Percentiles rank a stretch among this genome's conserved stretches.
Conservation (phyloP, 37 sponge, comb jelly and placozoan species). For the Hormiphora californensis region DNA sequence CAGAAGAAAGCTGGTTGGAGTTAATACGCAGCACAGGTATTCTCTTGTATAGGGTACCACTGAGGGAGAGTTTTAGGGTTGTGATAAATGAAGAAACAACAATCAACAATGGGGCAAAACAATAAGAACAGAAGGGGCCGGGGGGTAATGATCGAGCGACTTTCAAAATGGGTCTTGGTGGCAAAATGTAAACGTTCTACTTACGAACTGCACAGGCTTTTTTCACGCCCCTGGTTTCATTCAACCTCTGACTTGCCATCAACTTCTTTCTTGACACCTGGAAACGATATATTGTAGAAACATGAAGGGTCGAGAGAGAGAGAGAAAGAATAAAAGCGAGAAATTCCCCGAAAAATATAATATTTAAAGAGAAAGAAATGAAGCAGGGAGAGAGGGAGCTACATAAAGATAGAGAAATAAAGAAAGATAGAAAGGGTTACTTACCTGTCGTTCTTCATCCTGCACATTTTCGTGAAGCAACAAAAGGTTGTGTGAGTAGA, state of each 20-base stretch:
- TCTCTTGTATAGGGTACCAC: slow-evolving; percentile 22
- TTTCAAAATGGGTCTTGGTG: background rate
- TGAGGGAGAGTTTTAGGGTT: background rate
- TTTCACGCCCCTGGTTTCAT: slow-evolving; percentile 40
- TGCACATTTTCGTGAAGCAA: slow-evolving; percentile 39
- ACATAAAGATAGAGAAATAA: too few species aligned
- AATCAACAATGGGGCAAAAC: background rate
- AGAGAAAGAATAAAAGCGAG: too few species aligned
- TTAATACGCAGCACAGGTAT: slow-evolving; percentile 26
- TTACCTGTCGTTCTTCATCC: slow-evolving; percentile 32
- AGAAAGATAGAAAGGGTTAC: too few species aligned
- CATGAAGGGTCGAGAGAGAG: too few species aligned
- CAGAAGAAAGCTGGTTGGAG: background rate
- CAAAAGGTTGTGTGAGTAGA: slow-evolving; percentile 44
- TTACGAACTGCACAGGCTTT: slow-evolving; percentile 37
- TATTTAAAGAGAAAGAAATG: too few species aligned
- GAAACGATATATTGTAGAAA: too few species aligned
- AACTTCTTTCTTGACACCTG: slow-evolving; percentile 41
- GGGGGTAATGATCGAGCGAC: background rate
- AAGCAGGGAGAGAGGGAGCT: too few species aligned
- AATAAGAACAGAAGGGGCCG: background rate
- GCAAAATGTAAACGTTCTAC: background rate
- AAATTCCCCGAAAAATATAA: too few species aligned
- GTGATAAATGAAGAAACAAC: too few species aligned
- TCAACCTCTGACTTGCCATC: slow-evolving; percentile 31